Base-by-base conservation (phyloP, 2,113 vertebrate genomes). In the Corythornis vintsioides region DNA sequence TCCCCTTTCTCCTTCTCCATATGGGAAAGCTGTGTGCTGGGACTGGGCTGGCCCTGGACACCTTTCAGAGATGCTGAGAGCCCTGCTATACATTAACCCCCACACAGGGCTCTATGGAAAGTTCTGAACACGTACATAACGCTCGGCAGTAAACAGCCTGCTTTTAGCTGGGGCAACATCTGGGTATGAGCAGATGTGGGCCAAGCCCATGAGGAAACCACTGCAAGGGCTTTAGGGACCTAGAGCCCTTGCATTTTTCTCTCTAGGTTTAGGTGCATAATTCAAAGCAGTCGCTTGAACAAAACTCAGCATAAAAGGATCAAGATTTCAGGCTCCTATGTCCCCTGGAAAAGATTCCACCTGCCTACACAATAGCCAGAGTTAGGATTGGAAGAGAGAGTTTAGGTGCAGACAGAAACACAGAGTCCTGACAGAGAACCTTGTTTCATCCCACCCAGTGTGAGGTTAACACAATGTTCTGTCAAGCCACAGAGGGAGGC, bases 401-500 rank as follows among this genome's bases (percentile, higher is more conserved):
- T 13, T 28, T 0, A 50, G 65, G 83, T 42, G 53, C 61, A 88
- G 81, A 74, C 40, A 89, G 86, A 78, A 78, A 47, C 33, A 48
- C 0, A 43, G 33, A 82, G 65, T 57, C 80, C 88, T 93, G 90
- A 93, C 93, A 96, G 86, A 83, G 69, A 83, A 31, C 50, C 9
- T 25, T 69, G 90, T 93, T 94, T 92, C 33, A 71, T 83, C 90
- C 86, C 83, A 52, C 81, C 83, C 40, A 28, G 43, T 84, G 48
- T 26, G 94, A 95, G 94, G 95, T 94, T 92, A 94, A 95, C 93
- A 95, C 76, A 82, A 71, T 31, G 61, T 93, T 93, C 92, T 96
- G 93, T 94, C 94, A 94, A 94, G 81, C 85, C 90, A 63, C 94
- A 74, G 8, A n/a, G 1, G 14, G 78, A 95, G 85, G 85, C 55